Conservation (phyloP, 92 coral and sea anemone genomes). For the Umimayanthus chanpuru region DNA sequence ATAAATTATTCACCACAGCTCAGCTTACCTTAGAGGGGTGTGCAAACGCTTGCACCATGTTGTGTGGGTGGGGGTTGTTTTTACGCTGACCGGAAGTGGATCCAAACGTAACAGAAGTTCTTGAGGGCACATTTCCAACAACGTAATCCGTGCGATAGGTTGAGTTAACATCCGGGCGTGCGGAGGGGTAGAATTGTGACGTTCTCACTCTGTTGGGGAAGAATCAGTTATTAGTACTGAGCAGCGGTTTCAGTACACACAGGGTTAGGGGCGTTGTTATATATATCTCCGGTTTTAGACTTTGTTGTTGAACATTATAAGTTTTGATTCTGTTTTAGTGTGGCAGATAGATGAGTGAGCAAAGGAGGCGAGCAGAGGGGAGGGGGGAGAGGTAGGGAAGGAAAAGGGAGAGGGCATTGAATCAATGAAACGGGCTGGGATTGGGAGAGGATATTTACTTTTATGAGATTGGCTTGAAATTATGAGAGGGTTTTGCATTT, state of each 20-base stretch:
- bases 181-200: slow-evolving; percentile 74
- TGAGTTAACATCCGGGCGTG: slow-evolving; percentile 67
- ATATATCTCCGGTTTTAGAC: no score
- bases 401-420: no score
- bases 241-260: background rate
- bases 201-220: slow-evolving; percentile 64
- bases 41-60: slow-evolving; percentile 75
- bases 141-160: slow-evolving; percentile 75
- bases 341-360: no score
- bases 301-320: no score
- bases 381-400: no score
- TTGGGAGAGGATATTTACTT: no score
- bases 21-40: slow-evolving; percentile 74
- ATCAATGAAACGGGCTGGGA: no score
- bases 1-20: background rate
- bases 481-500: no score
- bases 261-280: no score
- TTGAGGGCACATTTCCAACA: slow-evolving; percentile 43
- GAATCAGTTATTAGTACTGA: background rate
- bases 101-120: slow-evolving; percentile 60
- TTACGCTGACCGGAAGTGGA: slow-evolving; percentile 74
- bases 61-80: slow-evolving; percentile 90
- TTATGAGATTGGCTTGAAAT: no score
- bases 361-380: no score
- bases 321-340: no score